Percentiles rank a stretch among this genome's conserved stretches.
Conservation (phyloP, 2,888 invertebrate species). For the Chaetogeoica ovagalla region DNA sequence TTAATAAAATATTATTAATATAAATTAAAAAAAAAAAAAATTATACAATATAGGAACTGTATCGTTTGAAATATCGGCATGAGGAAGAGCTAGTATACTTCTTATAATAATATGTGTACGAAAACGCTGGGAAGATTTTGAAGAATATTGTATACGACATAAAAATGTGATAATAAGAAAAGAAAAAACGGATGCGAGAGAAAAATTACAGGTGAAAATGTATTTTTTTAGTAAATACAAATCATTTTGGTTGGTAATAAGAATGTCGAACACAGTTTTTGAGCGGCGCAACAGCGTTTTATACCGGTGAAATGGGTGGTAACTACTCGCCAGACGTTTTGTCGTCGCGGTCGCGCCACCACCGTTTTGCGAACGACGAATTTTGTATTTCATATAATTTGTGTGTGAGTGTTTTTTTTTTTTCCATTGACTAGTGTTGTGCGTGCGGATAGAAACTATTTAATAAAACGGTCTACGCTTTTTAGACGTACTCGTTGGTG, state of each 20-base stretch:
- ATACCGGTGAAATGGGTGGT: too few species aligned
- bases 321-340: not conserved
- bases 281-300: too few species aligned
- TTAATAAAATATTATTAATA: constrained; percentile 8
- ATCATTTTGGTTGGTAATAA: not conserved
- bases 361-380: constrained; percentile 22
- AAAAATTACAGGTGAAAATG: too few species aligned
- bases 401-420: too few species aligned
- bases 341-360: not conserved
- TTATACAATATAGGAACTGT: constrained; percentile 50
- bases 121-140: constrained; percentile 32
- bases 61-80: constrained; percentile 27
- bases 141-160: not conserved
- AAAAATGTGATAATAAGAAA: not conserved
- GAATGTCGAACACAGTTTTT: not conserved
- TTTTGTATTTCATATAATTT: not conserved
- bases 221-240: not conserved
- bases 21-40: constrained; percentile 45
- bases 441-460: constrained; percentile 17
- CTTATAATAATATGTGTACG: not conserved
- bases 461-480: constrained; percentile 28
- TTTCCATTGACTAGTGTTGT: constrained; percentile 28
- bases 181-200: too few species aligned
- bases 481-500: constrained; percentile 78
- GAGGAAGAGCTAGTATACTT: not conserved